Evolutionary conservation across 1,140 invertebrate genomes (phyloP).

Genomic region (Habropoda laboriosa): DNA sequence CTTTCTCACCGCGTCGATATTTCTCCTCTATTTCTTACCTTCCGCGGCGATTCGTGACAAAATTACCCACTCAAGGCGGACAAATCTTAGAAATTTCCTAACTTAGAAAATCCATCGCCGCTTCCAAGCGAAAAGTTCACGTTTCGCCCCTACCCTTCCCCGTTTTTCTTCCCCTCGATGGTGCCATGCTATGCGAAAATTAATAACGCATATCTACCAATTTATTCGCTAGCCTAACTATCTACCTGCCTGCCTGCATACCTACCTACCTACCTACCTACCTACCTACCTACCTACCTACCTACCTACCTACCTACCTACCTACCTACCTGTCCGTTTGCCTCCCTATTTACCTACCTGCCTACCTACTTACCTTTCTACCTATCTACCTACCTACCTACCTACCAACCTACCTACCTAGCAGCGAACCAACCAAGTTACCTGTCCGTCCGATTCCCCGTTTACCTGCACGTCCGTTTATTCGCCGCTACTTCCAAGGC

Average conservation of each 20-base stretch:
- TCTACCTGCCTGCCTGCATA: neutral
- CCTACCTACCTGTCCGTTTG: slow-evolving; percentile 26
- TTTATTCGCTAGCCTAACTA: slow-evolving; percentile 1
- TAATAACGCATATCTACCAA: neutral
- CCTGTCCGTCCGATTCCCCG: slow-evolving; percentile 25
- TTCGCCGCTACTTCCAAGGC: neutral
- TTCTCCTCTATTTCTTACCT: neutral
- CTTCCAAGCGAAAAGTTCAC: too few relatives aligned
- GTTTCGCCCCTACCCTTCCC: too few relatives aligned
- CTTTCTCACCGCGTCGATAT: neutral
- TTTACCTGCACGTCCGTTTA: slow-evolving; percentile 19
- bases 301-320: slow-evolving; percentile 33
- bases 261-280: too few relatives aligned
- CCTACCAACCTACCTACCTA: slow-evolving; percentile 32
- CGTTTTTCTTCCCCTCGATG: neutral
- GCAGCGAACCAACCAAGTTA: slow-evolving; percentile 20
- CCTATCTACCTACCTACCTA: slow-evolving; percentile 26
- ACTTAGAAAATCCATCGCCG: too few relatives aligned
- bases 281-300: neutral
- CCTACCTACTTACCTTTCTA: slow-evolving; percentile 30
- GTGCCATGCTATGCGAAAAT: neutral
- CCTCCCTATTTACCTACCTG: slow-evolving; percentile 39
- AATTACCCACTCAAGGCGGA: neutral
- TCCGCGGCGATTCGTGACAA: neutral
- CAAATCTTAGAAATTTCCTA: too few relatives aligned